Conservation (phyloP, 1,140 invertebrate genomes). For the Leptopilina boulardi region DNA sequence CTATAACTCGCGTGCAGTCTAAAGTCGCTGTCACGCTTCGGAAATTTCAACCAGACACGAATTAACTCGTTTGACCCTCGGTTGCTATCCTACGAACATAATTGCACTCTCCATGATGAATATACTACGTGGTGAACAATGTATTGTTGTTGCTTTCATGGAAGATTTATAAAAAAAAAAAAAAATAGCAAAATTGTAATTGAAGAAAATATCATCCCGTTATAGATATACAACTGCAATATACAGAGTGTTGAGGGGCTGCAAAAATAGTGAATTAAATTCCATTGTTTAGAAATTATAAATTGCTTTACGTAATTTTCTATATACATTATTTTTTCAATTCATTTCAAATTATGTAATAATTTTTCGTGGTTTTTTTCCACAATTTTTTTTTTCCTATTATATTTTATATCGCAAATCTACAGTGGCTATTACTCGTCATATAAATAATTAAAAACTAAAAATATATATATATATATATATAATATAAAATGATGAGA, state of each 20-base stretch:
- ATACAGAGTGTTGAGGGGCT: too few species aligned
- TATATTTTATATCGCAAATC: too few species aligned
- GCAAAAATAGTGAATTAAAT: background rate
- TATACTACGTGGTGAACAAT: constrained; percentile 15
- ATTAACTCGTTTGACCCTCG: constrained; percentile 32
- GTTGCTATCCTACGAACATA: constrained; percentile 29
- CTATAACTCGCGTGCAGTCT: constrained; percentile 32
- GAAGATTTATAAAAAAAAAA: constrained; percentile 34
- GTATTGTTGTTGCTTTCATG: constrained; percentile 27
- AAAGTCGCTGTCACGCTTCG: constrained; percentile 31
- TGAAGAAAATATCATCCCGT: constrained; percentile 1
- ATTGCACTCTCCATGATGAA: constrained; percentile 17
- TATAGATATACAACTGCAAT: background rate
- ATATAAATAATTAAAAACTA: background rate
- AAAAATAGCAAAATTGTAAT: constrained; percentile 7
- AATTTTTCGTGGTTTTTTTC: constrained; percentile 18
- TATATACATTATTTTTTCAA: constrained; percentile 3
- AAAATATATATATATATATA: constrained; percentile 8
- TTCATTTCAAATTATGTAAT: background rate
- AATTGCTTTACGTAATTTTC: background rate
- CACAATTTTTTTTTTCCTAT: background rate
- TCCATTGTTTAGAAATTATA: background rate
- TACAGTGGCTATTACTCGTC: background rate
- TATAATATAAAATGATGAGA: background rate
- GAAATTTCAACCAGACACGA: constrained; percentile 30